Percentiles rank a stretch among this genome's conserved stretches.
Conservation (phyloP, 1,140 invertebrate species). For the Aethina tumida region DNA sequence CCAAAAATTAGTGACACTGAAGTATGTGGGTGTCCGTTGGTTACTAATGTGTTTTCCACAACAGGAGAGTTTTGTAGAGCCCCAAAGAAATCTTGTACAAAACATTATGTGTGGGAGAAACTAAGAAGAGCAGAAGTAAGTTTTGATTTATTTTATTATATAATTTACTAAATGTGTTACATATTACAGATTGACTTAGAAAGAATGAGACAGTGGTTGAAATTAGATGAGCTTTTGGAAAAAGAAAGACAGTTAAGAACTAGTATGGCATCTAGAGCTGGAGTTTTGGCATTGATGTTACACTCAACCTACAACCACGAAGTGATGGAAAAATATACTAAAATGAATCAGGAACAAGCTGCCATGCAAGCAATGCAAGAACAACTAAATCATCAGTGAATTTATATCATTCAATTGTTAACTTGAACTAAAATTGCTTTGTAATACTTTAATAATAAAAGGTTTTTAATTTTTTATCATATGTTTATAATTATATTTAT, state of each 20-base stretch:
- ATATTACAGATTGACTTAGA: slow-evolving; percentile 58
- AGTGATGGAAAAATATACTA: slow-evolving; percentile 61
- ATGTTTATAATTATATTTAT: no score
- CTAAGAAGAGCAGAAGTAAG: slow-evolving; percentile 72
- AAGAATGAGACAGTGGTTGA: slow-evolving; percentile 75
- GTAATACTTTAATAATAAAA: no score
- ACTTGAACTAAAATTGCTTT: no score
- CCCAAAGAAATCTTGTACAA: slow-evolving; percentile 84
- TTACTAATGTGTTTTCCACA: slow-evolving; percentile 68
- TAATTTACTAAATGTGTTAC: not conserved
- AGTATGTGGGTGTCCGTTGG: slow-evolving; percentile 87
- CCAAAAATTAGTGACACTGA: slow-evolving; percentile 75
- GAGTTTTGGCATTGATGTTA: slow-evolving; percentile 83
- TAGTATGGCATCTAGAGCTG: slow-evolving; percentile 79
- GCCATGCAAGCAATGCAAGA: no score
- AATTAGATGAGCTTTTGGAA: slow-evolving; percentile 91
- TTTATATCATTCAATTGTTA: no score
- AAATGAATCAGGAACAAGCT: slow-evolving; percentile 33
- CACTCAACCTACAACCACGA: slow-evolving; percentile 94
- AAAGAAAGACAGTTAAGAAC: slow-evolving; percentile 83
- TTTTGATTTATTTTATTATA: slow-evolving; percentile 6
- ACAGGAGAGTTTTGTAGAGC: slow-evolving; percentile 77
- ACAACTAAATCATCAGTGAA: no score
- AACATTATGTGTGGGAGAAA: slow-evolving; percentile 95
- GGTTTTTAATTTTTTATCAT: no score